These are phyloP conservation scores for Myotis planiceps DNA, from an alignment of 2,797 vertebrate genomes.

Conservation along the genomic window DNA sequence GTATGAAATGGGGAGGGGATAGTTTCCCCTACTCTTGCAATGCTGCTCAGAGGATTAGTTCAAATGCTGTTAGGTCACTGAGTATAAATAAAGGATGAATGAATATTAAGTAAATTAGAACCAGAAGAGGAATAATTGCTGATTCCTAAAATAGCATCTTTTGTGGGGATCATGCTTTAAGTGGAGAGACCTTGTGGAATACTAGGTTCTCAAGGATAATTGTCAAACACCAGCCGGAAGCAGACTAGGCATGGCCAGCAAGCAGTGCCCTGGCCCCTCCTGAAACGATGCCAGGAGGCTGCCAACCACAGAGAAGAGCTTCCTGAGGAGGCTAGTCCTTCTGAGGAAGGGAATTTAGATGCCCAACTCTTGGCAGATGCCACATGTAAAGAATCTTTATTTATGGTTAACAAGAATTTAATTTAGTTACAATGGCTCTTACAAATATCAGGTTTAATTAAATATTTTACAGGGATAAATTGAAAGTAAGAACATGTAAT, in stretches of 20 bases:
- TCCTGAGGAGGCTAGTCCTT: background rate
- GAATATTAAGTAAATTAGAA: background rate
- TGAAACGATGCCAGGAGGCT: background rate
- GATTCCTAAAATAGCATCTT: background rate
- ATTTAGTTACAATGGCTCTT: conserved; percentile 6
- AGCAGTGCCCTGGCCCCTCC: background rate
- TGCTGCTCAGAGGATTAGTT: background rate
- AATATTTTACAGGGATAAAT: conserved; percentile 22
- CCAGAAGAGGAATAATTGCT: background rate
- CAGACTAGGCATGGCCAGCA: background rate
- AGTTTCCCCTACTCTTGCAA: background rate
- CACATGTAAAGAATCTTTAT: conserved; percentile 7
- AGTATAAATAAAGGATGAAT: background rate
- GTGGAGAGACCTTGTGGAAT: background rate
- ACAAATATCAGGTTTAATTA: conserved; percentile 40
- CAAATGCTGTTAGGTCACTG: background rate
- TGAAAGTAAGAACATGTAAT: conserved; percentile 13
- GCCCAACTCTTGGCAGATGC: background rate
- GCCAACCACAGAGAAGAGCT: background rate
- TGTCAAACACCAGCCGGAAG: background rate
- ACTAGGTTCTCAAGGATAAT: background rate
- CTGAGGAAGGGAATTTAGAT: background rate
- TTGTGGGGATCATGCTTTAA: background rate
- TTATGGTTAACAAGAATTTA: conserved; percentile 22
- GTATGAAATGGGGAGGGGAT: background rate